Percentiles rank a stretch among this genome's conserved stretches.
phyloP scores from a whole-genome alignment of 2,113 vertebrate species.

The Megalops atlanticus region DNA sequence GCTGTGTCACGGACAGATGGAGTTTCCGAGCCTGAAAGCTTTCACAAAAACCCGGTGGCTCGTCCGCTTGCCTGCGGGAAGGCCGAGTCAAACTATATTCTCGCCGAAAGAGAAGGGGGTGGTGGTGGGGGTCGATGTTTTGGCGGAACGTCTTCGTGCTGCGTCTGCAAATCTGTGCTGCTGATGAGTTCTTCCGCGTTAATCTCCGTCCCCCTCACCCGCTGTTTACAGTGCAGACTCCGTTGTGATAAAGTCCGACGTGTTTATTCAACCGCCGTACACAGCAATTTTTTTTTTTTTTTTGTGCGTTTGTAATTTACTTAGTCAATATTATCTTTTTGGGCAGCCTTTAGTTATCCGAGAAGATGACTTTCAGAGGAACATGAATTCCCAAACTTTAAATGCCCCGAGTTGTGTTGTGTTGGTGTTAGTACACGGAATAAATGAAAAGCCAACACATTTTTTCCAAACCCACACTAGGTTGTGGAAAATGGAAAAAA shows the following conservation, averaged over 20 bases:
- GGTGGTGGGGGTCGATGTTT: no score
- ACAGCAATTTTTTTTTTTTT: not conserved
- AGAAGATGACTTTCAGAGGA: no score
- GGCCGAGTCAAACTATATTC: not conserved
- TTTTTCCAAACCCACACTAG: no score
- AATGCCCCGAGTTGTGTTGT: no score
- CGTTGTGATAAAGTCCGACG: not conserved
- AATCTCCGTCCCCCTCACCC: not conserved
- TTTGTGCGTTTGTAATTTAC: not conserved
- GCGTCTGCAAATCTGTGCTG: not conserved
- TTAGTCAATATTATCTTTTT: no score
- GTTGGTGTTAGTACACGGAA: no score
- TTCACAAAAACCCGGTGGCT: no score
- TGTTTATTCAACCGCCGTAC: not conserved
- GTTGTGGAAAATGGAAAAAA: no score
- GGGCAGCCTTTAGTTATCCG: no score
- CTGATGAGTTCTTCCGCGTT: not conserved
- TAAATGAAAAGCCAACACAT: no score
- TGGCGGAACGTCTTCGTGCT: no score
- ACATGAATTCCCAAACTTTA: no score
- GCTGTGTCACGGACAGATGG: slow-evolving; percentile 1
- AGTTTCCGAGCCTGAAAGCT: slow-evolving; percentile 14
- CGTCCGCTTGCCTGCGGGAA: not conserved
- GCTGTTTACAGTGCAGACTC: not conserved
- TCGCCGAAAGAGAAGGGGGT: not conserved